These are phyloP conservation scores for Barnardius zonarius DNA, from an alignment of 2,113 vertebrate species.

Conservation along the genomic window DNA sequence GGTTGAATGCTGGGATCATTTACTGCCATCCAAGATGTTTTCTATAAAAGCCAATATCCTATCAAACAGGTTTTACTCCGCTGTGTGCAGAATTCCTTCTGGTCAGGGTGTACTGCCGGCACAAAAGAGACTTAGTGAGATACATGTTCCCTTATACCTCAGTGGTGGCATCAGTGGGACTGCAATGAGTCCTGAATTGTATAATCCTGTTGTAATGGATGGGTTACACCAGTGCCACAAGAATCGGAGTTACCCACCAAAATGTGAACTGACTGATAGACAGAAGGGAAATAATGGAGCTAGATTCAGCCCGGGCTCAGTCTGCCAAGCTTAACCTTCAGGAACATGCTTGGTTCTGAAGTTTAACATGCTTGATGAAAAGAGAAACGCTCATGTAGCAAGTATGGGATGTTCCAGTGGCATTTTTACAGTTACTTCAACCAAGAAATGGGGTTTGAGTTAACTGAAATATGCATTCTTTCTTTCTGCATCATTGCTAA, in stretches of 20 bases:
- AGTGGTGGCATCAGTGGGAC: background rate
- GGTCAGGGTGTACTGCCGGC: constrained; percentile 2
- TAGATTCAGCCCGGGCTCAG: background rate
- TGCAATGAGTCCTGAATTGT: background rate
- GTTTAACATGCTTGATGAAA: background rate
- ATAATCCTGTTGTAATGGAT: background rate
- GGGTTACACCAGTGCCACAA: background rate
- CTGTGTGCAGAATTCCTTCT: constrained; percentile 5
- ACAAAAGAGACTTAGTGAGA: background rate
- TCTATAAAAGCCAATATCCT: background rate
- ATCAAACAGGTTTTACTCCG: background rate
- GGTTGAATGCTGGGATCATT: constrained; percentile 65
- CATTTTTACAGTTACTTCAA: constrained; percentile 28
- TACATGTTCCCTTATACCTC: background rate
- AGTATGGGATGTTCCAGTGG: background rate
- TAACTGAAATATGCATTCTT: constrained; percentile 63
- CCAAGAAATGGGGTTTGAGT: constrained; percentile 26
- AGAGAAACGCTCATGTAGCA: background rate
- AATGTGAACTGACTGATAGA: background rate
- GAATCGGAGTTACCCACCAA: background rate
- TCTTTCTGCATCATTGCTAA: constrained; percentile 69
- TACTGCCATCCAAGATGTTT: constrained; percentile 49
- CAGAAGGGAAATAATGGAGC: background rate
- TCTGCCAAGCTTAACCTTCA: background rate
- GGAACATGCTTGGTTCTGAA: background rate